Base-by-base conservation (phyloP, 2,797 vertebrate species). In the Danio albolineatus region DNA sequence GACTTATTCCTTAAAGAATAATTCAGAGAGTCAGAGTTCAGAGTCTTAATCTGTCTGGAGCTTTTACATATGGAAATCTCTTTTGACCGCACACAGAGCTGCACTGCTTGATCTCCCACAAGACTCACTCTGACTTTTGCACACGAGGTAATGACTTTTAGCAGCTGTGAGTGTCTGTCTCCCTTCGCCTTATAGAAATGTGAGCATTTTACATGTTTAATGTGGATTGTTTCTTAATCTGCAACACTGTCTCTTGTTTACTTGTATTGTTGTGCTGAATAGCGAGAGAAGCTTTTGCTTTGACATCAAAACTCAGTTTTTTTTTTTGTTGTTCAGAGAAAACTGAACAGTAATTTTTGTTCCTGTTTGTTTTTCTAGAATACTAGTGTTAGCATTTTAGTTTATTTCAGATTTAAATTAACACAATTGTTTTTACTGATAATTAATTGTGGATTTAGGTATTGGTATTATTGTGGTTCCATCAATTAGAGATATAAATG, bases 121-220 rank as follows among this genome's bases (percentile, higher is more conserved):
- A 86, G 83, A 85, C 83, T 83, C 87, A 84, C 79, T 76, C 80
- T 78, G 86, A 80, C 83, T 86, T 82, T 84, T 87, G 83, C 87
- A 65, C 83, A 86, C 72, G 67, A 89, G 90, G 87, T 87, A 87
- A 83, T 79, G 74, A 71, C 57, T 79, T 80, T 87, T 90, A 83
- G 87, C 89, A 88, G 79, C 82, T 59, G 54, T 57, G 61, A 79
- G 66, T 53, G 77, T 71, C 78, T 74, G 81, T 75, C 65, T 59
- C 12, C 51, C 51, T 57, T 36, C 6, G n/a, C 57, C 43, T 60
- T 54, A 38, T 67, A 67, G 54, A 76, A 73, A 73, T 69, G 53
- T 66, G 38, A 38, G 73, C 60, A 28, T 78, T 46, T 60, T 62
- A n/a, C 14, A 9, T 44, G 49, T 80, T 82, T 74, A 80, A 44